Percentiles rank a stretch among this genome's conserved stretches.
phyloP scores from a whole-genome alignment of 2,888 invertebrate genomes.

The Anthophora plumipes region DNA sequence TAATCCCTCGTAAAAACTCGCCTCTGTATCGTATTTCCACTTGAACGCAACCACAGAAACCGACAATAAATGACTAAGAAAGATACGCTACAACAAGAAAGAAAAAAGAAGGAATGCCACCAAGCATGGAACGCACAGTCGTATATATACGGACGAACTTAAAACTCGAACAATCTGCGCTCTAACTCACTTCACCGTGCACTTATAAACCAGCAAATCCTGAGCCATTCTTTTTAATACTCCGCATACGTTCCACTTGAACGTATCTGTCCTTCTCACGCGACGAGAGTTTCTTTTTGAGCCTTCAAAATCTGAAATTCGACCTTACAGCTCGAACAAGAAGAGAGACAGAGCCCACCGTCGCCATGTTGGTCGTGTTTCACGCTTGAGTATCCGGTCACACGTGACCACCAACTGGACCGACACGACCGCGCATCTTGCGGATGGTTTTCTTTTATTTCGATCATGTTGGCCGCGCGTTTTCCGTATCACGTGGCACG shows the following conservation, averaged over 20 bases:
- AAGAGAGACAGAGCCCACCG: background rate
- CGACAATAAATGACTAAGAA: no score
- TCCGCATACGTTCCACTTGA: background rate
- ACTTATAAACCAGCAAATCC: background rate
- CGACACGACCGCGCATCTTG: slow-evolving; percentile 6
- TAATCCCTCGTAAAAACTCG: no score
- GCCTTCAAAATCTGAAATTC: slow-evolving; percentile 7
- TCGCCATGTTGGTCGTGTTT: slow-evolving; percentile 22
- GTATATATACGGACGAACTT: no score
- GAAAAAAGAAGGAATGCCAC: background rate
- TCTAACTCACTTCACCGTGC: background rate
- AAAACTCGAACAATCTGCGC: background rate
- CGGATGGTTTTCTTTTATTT: slow-evolving; percentile 48
- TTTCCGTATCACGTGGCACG: slow-evolving; percentile 60
- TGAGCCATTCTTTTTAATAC: background rate
- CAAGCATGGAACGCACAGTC: background rate
- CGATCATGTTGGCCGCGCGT: slow-evolving; percentile 30
- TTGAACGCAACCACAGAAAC: no score
- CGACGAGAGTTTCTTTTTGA: slow-evolving; percentile 1
- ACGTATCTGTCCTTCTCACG: slow-evolving; percentile 2
- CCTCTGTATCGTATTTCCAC: no score
- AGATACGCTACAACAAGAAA: no score
- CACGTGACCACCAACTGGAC: slow-evolving; percentile 3
- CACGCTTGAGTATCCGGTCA: background rate
- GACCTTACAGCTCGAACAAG: slow-evolving; percentile 1